Evolutionary conservation across 2,797 vertebrate species (phyloP).

Genomic region (Pseudopleuronectes americanus): DNA sequence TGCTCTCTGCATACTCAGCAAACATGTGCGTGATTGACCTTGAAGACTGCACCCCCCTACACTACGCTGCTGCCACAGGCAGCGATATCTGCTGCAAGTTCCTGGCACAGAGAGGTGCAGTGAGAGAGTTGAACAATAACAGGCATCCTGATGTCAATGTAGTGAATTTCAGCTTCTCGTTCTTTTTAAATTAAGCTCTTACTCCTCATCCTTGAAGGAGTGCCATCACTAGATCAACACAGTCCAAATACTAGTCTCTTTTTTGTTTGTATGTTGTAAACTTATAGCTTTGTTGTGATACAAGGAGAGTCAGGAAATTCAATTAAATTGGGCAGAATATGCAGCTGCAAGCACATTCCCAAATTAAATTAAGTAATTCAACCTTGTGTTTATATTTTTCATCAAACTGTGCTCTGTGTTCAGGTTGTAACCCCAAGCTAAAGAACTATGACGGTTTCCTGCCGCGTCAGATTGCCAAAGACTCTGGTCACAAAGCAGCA

Average conservation of each 20-base stretch:
- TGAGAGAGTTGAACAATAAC: background rate
- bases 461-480: slow-evolving; percentile 87
- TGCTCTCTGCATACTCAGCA: slow-evolving; percentile 85
- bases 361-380: slow-evolving; percentile 4
- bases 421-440: slow-evolving; percentile 92
- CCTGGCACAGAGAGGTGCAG: slow-evolving; percentile 92
- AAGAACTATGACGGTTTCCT: slow-evolving; percentile 85
- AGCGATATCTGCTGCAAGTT: slow-evolving; percentile 91
- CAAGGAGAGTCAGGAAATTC: slow-evolving; percentile 12
- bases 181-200: background rate
- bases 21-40: slow-evolving; percentile 85
- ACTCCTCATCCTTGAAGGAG: background rate
- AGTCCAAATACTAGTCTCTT: background rate
- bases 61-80: slow-evolving; percentile 89
- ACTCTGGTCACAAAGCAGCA: slow-evolving; percentile 84
- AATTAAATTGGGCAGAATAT: background rate
- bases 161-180: background rate
- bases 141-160: background rate
- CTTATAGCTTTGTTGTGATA: slow-evolving; percentile 5
- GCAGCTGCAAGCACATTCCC: slow-evolving; percentile 18
- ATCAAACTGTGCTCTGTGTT: slow-evolving; percentile 44
- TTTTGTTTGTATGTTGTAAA: slow-evolving; percentile 15
- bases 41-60: slow-evolving; percentile 89
- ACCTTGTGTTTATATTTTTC: slow-evolving; percentile 15
- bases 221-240: background rate